phyloP scores from a whole-genome alignment of 1,140 invertebrate genomes.

The Drosophila saltans region DNA sequence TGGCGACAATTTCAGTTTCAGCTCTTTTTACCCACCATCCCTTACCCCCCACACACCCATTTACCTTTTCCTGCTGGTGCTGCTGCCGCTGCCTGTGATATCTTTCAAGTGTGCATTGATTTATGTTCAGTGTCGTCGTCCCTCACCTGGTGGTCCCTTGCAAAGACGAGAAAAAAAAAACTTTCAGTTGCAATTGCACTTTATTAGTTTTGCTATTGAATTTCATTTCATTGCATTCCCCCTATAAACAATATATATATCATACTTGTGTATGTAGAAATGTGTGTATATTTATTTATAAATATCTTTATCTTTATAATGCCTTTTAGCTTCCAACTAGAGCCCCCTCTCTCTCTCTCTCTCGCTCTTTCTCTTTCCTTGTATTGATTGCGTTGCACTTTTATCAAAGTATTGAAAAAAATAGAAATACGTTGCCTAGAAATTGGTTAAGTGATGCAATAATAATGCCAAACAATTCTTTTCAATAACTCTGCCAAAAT shows the following conservation, averaged over 20 bases:
- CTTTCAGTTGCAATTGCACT: constrained; percentile 57
- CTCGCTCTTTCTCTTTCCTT: background rate
- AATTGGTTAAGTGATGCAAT: too few relatives aligned
- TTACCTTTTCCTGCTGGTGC: constrained; percentile 22
- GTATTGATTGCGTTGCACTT: background rate
- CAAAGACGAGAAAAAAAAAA: constrained; percentile 10
- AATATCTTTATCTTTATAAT: constrained; percentile 49
- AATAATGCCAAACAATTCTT: too few relatives aligned
- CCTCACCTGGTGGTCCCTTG: constrained; percentile 47
- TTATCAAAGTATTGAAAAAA: too few relatives aligned
- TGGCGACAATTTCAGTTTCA: constrained; percentile 40
- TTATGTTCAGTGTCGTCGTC: constrained; percentile 60
- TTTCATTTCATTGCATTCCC: constrained; percentile 60
- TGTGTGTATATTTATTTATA: constrained; percentile 1
- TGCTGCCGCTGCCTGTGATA: constrained; percentile 33
- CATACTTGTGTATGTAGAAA: constrained; percentile 7
- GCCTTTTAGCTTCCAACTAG: constrained; percentile 26
- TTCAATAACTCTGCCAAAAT: too few relatives aligned
- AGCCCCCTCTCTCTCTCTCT: background rate
- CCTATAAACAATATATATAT: constrained; percentile 2
- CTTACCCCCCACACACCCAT: too few relatives aligned
- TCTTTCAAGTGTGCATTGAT: constrained; percentile 67
- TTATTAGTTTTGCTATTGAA: constrained; percentile 80
- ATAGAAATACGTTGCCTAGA: too few relatives aligned
- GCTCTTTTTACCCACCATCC: background rate